These are phyloP conservation scores for Pseudonaja textilis DNA, from an alignment of 2,113 vertebrate species.

Conservation along the genomic window DNA sequence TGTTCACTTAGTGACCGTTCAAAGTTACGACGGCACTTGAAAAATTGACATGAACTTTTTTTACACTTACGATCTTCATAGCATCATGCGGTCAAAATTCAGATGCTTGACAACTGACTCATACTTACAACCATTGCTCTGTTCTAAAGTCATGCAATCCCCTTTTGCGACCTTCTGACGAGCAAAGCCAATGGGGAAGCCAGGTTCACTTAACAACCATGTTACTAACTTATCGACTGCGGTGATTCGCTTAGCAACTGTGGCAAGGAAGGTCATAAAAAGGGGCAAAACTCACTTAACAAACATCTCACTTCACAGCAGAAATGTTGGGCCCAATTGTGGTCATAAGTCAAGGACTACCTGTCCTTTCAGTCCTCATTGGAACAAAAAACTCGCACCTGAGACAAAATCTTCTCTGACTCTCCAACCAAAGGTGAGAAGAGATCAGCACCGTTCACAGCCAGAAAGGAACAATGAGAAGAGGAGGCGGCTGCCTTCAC, in stretches of 20 bases:
- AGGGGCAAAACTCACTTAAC: too few species aligned
- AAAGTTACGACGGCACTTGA: not conserved
- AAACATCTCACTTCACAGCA: too few species aligned
- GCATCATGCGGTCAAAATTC: not conserved
- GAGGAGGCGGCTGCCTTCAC: conserved; percentile 83
- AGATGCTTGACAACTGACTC: not conserved
- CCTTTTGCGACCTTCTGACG: too few species aligned
- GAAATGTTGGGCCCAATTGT: too few species aligned
- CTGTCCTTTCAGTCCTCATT: not conserved
- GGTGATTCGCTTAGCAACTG: too few species aligned
- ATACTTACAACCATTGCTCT: not conserved
- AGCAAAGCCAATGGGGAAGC: too few species aligned
- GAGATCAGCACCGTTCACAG: conserved; percentile 87
- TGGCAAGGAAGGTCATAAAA: too few species aligned
- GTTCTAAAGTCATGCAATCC: not conserved
- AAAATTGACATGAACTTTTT: not conserved
- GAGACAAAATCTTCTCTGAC: conserved; percentile 88
- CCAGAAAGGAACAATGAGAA: conserved; percentile 84
- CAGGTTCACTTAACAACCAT: too few species aligned
- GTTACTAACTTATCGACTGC: too few species aligned
- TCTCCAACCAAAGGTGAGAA: conserved; percentile 92
- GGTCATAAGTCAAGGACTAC: not conserved
- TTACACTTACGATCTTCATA: not conserved
- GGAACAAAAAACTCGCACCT: conserved; percentile 72
- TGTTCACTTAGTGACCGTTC: not conserved